These are phyloP conservation scores for Syngnathus floridae DNA, from an alignment of 2,113 vertebrate genomes.

Conservation along the genomic window DNA sequence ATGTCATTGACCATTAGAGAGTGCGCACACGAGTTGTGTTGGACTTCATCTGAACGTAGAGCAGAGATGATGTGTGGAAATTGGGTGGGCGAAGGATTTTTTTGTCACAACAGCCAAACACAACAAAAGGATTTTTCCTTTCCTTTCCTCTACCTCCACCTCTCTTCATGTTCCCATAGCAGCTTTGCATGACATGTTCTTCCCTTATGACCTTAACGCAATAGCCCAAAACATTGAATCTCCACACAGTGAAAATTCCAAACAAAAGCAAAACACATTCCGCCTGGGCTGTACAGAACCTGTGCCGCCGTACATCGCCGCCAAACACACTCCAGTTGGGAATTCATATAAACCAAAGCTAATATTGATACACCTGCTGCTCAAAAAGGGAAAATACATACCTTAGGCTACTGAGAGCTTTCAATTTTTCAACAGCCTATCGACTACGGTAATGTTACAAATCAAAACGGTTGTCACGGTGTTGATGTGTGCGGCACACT, in stretches of 20 bases:
- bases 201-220: conserved; percentile 21
- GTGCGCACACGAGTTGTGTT: neutral
- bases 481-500: conserved; percentile 4
- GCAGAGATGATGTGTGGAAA: conserved; percentile 20
- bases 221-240: conserved; percentile 18
- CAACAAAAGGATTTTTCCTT: neutral
- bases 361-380: conserved; percentile 70
- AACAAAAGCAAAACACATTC: conserved; percentile 29
- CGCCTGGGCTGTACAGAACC: conserved; percentile 16
- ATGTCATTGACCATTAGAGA: neutral
- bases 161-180: conserved; percentile 7
- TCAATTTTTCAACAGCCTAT: conserved; percentile 24
- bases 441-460: conserved; percentile 22
- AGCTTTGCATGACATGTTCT: conserved; percentile 31
- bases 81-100: conserved; percentile 24
- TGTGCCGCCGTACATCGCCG: conserved; percentile 11
- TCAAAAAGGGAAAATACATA: conserved; percentile 33
- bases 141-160: conserved; percentile 8
- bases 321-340: conserved; percentile 26
- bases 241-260: conserved; percentile 14
- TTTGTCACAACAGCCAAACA: conserved; percentile 12
- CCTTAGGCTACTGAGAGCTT: conserved; percentile 19
- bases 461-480: conserved; percentile 8
- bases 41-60: conserved; percentile 7
- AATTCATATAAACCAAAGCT: conserved; percentile 63